Percentiles rank a stretch among this genome's conserved stretches.
phyloP scores from a whole-genome alignment of 2,797 vertebrate genomes.

The Oreochromis grahami region DNA sequence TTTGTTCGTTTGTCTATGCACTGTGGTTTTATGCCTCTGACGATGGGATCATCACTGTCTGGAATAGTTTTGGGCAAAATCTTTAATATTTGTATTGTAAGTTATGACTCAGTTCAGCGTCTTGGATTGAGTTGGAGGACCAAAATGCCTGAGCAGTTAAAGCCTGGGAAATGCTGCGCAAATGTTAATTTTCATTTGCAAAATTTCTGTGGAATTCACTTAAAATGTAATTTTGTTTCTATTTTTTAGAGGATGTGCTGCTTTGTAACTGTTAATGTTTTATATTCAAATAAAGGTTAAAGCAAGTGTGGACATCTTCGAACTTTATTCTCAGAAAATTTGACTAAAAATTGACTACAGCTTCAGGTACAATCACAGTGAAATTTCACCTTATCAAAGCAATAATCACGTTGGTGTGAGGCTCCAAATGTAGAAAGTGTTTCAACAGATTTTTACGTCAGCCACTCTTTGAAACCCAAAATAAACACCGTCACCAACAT shows the following conservation, averaged over 20 bases:
- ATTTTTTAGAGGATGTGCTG: neutral
- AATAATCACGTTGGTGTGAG: neutral
- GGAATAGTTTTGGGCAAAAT: neutral
- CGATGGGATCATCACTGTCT: neutral
- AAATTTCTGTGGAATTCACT: neutral
- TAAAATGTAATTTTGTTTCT: neutral
- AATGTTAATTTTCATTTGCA: neutral
- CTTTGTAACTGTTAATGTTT: slow-evolving; percentile 35
- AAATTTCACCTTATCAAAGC: neutral
- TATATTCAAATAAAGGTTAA: neutral
- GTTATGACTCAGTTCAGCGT: neutral
- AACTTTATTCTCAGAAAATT: slow-evolving; percentile 1
- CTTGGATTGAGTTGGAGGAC: neutral
- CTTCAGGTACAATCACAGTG: neutral
- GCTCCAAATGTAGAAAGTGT: neutral
- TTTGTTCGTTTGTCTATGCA: neutral
- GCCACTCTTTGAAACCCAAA: neutral
- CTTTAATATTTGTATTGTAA: neutral
- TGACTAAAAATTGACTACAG: neutral
- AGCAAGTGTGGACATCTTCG: neutral
- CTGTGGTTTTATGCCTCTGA: neutral
- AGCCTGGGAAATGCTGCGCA: neutral
- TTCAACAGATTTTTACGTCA: neutral
- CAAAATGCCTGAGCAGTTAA: neutral
- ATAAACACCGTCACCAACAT: neutral